These are phyloP conservation scores for Drosophila mulleri DNA, from an alignment of 2,888 invertebrate genomes.

Conservation along the genomic window DNA sequence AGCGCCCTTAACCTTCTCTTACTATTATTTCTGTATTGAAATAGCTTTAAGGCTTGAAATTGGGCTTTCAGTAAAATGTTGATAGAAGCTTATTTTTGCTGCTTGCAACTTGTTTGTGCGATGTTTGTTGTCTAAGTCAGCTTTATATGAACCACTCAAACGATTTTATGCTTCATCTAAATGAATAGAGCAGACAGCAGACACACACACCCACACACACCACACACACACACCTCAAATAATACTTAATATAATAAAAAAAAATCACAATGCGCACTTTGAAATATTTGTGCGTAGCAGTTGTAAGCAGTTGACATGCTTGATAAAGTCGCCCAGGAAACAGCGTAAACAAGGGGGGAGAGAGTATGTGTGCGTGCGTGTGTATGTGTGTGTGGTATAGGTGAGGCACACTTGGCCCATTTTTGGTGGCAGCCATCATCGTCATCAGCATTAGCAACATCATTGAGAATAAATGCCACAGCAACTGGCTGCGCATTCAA, in stretches of 20 bases:
- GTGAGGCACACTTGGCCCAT: conserved; percentile 20
- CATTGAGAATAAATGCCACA: conserved; percentile 78
- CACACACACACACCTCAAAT: conserved; percentile 1
- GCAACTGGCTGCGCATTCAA: conserved; percentile 74
- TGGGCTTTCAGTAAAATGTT: neutral
- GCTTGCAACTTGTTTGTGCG: neutral
- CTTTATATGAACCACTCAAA: conserved; percentile 27
- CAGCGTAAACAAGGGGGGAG: conserved; percentile 27
- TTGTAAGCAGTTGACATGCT: conserved; percentile 47
- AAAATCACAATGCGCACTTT: conserved; percentile 66
- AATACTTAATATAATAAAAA: conserved; percentile 37
- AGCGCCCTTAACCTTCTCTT: neutral
- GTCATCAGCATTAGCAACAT: conserved; percentile 76
- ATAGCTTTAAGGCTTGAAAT: neutral
- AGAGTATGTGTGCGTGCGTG: neutral
- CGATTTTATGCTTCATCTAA: conserved; percentile 49
- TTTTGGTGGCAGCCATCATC: conserved; percentile 34
- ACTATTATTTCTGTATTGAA: neutral
- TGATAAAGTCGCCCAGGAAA: conserved; percentile 60
- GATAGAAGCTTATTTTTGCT: neutral
- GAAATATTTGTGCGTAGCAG: conserved; percentile 47
- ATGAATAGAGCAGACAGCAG: conserved; percentile 38
- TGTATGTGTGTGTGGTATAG: neutral
- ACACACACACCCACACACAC: neutral
- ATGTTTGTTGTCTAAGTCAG: neutral